These are phyloP conservation scores for Saguinus midas DNA, from an alignment of 2,113 vertebrate genomes.

Conservation along the genomic window DNA sequence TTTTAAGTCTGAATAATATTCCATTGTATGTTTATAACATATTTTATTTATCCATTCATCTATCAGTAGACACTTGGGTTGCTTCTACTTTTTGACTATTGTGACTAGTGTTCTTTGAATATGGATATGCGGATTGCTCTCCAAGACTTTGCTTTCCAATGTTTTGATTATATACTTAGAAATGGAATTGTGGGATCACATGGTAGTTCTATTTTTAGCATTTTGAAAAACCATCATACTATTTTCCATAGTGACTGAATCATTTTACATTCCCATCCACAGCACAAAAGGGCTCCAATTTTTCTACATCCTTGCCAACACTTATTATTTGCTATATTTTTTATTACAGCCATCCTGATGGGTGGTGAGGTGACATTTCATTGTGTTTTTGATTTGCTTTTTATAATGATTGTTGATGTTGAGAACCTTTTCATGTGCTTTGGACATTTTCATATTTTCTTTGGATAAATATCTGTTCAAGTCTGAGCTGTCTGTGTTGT, in stretches of 20 bases:
- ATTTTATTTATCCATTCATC: background rate
- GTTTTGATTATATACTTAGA: background rate
- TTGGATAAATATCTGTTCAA: background rate
- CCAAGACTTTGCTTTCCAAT: background rate
- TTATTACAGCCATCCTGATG: background rate
- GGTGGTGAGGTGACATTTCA: background rate
- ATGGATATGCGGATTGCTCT: background rate
- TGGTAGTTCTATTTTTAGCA: background rate
- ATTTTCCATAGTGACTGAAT: no score
- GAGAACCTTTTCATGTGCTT: background rate
- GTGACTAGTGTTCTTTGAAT: background rate
- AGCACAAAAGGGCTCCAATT: background rate
- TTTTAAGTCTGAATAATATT: background rate
- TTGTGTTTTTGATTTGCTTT: background rate
- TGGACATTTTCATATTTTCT: background rate
- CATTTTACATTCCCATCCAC: background rate
- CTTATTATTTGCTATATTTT: background rate
- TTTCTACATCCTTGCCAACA: background rate
- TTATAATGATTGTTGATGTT: background rate
- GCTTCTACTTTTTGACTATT: background rate
- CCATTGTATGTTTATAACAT: background rate
- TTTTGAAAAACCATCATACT: background rate
- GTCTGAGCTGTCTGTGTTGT: background rate
- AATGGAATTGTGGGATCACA: background rate
- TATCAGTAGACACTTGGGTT: background rate